Evolutionary conservation across 2,888 invertebrate genomes (phyloP), one percentile per base, ranked within the genome.

Genomic region (Lysandra bellargus): DNA sequence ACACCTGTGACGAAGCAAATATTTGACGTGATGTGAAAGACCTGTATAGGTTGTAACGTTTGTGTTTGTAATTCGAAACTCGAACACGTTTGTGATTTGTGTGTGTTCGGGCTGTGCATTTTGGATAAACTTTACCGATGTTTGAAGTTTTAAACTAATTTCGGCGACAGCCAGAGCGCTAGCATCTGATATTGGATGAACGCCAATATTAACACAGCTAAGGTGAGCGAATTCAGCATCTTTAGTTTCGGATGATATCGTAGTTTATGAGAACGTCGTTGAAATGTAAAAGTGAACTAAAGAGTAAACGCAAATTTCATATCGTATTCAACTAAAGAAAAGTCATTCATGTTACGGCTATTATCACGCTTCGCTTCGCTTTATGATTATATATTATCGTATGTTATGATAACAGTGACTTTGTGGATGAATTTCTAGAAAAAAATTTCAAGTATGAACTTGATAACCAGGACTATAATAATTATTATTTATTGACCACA

Each of bases 181-280:
- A 87, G 85, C 87, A 87, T 88, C 88, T 87, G 87, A 87, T 90
- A 88, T 94, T 94, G 94, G 94, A 94, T 94, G 94, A 92, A 92
- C 91, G 93, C 94, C 94, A 94, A 92, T 87, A 90, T 87, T 88
- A 89, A 91, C 87, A 88, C 89, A 89, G 86, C 91, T 91, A 91
- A 94, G 94, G 94, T 94, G 89, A 93, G 92, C 86, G 84, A 85
- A 87, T 61, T 44, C 17, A 7, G 30, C n/a, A 9, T 78, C 33
- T 69, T 69, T 69, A 69, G 69, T 69, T 17, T 78, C 69, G 44
- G 73, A 74, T 73, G 74, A 37, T 79, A 9, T 78, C n/a, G 33
- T 77, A 61, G 23, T 44, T 78, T 78, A 33, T 57, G 53, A 30
- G 17, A n/a, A 44, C 73, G 23, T 44, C 40, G 44, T n/a, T n/a